Evolutionary conservation across 23 tunicate genomes (phyloP).

Genomic region (Botrylloides violaceus): DNA sequence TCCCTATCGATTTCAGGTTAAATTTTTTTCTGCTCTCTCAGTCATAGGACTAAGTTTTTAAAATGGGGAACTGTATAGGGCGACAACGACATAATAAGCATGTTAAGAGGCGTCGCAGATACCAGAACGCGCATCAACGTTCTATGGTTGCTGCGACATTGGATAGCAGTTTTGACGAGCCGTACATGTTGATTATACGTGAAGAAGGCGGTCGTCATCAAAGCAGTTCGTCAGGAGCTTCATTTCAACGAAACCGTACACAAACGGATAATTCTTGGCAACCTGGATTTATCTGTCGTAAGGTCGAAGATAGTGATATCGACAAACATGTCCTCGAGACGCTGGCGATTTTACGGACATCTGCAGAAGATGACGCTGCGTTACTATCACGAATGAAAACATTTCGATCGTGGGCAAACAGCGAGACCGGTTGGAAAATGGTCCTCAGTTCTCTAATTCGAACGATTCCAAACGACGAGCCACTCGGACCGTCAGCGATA

Average conservation of each 20-base stretch:
- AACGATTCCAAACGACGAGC: conserved; percentile 73
- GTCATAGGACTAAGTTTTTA: neutral
- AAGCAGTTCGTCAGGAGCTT: neutral
- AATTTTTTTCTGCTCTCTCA: too few species aligned
- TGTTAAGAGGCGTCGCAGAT: neutral
- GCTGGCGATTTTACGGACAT: conserved; percentile 38
- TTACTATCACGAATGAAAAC: conserved; percentile 67
- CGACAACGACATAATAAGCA: neutral
- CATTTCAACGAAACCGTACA: neutral
- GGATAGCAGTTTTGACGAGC: neutral
- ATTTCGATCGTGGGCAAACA: conserved; percentile 81
- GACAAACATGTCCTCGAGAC: conserved; percentile 86
- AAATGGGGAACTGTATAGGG: neutral
- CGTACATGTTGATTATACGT: conserved; percentile 1
- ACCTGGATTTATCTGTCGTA: conserved; percentile 28
- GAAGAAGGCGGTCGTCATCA: neutral
- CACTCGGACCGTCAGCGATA: conserved; percentile 79
- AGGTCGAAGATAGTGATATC: conserved; percentile 49
- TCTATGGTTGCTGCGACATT: neutral
- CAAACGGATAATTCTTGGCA: neutral
- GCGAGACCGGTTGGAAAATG: conserved; percentile 93
- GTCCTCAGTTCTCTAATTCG: conserved; percentile 60
- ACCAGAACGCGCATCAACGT: too few species aligned
- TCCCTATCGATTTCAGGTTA: too few species aligned
- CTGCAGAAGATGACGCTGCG: conserved; percentile 87